Conservation (phyloP, 2,888 invertebrate genomes). For the Octodonta nipae region DNA sequence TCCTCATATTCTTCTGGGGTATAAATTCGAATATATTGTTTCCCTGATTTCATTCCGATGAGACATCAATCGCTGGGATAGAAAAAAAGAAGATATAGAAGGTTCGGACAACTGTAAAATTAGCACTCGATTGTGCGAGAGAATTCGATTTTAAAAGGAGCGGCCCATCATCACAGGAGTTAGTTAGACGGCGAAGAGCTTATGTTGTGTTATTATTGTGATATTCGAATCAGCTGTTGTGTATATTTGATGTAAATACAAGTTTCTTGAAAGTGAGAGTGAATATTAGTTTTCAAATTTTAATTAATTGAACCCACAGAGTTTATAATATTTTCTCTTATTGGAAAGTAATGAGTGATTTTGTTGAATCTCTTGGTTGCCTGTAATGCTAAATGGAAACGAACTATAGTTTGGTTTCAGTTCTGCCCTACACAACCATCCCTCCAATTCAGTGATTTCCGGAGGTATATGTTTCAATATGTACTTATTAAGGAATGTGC, state of each 20-base stretch:
- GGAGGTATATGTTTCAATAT: constrained; percentile 8
- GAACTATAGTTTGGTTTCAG: constrained; percentile 9
- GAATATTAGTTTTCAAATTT: too few relatives aligned
- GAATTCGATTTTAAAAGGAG: too few relatives aligned
- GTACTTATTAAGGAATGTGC: constrained; percentile 14
- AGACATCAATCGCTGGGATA: too few relatives aligned
- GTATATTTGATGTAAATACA: too few relatives aligned
- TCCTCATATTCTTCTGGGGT: constrained; percentile 14
- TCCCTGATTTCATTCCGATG: constrained; percentile 9
- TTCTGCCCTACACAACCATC: constrained; percentile 13
- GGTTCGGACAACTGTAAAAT: too few relatives aligned
- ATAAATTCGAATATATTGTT: constrained; percentile 10
- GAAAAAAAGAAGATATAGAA: too few relatives aligned
- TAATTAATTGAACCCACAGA: too few relatives aligned
- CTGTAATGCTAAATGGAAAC: constrained; percentile 11
- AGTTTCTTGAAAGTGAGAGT: too few relatives aligned
- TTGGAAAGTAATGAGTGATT: constrained; percentile 13
- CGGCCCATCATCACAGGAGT: too few relatives aligned
- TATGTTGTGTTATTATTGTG: too few relatives aligned
- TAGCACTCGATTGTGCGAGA: constrained; percentile 9
- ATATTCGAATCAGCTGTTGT: too few relatives aligned
- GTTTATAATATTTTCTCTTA: constrained; percentile 9
- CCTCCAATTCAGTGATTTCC: constrained; percentile 11
- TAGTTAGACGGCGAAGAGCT: too few relatives aligned
- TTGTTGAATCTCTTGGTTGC: constrained; percentile 9